Evolutionary conservation across 2,797 vertebrate genomes (phyloP).

Genomic region (Mallotus villosus): DNA sequence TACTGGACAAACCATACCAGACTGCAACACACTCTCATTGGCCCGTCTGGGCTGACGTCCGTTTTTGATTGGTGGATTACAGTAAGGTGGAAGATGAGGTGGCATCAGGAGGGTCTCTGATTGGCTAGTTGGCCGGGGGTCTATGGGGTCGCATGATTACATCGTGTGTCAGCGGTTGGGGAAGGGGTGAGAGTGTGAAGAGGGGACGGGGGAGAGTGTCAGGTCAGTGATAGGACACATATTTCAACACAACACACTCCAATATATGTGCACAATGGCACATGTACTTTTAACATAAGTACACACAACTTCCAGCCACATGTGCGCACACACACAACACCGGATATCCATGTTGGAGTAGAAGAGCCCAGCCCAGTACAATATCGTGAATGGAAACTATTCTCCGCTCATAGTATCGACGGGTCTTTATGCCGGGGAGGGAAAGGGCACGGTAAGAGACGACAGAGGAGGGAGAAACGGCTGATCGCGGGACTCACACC

Average conservation of each 20-base stretch:
- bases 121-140: neutral
- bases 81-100: neutral
- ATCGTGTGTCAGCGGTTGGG: constrained; percentile 6
- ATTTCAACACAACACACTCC: too few species aligned
- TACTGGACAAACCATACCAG: neutral
- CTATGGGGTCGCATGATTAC: neutral
- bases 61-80: neutral
- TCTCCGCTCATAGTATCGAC: too few species aligned
- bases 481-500: too few species aligned
- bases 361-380: neutral
- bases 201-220: neutral
- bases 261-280: neutral
- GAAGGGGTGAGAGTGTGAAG: neutral
- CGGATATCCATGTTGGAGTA: neutral
- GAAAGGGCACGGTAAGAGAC: too few species aligned
- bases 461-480: too few species aligned
- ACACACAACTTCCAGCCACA: neutral
- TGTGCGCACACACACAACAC: constrained; percentile 5
- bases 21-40: neutral
- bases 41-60: neutral
- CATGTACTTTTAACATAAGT: neutral
- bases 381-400: neutral
- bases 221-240: neutral
- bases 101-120: neutral
- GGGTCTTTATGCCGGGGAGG: too few species aligned